Conservation (phyloP, 2,888 invertebrate genomes). For the Mythimna pallens region DNA sequence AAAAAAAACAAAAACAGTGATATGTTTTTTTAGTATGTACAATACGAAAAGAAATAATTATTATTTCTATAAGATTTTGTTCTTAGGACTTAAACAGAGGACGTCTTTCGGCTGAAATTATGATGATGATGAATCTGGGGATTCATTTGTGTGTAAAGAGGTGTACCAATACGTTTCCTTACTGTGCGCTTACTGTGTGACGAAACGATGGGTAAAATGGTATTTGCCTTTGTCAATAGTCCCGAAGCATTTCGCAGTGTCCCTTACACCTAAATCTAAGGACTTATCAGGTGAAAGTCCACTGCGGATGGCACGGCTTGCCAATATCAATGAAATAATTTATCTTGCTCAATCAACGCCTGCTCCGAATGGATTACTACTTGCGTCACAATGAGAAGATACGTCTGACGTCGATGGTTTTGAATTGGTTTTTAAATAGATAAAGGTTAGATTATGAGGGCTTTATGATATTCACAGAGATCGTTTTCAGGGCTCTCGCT, state of each 20-base stretch:
- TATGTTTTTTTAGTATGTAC: too few relatives aligned
- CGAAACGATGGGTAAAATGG: neutral
- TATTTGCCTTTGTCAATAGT: slow-evolving; percentile 7
- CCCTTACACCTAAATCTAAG: neutral
- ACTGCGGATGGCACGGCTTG: neutral
- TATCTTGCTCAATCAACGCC: slow-evolving; percentile 23
- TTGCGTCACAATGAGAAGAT: neutral
- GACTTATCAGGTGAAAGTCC: slow-evolving; percentile 20
- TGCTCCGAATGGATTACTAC: slow-evolving; percentile 7
- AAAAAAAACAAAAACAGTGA: too few relatives aligned
- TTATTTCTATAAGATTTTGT: too few relatives aligned
- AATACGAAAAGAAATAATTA: too few relatives aligned
- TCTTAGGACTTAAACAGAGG: too few relatives aligned
- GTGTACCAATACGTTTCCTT: neutral
- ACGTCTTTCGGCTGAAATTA: too few relatives aligned
- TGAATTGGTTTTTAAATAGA: slow-evolving; percentile 11
- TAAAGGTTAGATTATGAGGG: slow-evolving; percentile 3
- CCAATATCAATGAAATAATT: slow-evolving; percentile 29
- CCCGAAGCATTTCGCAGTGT: neutral
- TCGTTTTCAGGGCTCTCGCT: neutral
- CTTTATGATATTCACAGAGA: neutral
- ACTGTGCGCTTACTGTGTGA: too few relatives aligned
- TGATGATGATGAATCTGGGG: too few relatives aligned
- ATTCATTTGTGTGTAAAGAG: slow-evolving; percentile 1
- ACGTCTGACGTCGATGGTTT: neutral